These are phyloP conservation scores for Numenius arquata DNA, from an alignment of 2,113 vertebrate genomes.

Conservation along the genomic window DNA sequence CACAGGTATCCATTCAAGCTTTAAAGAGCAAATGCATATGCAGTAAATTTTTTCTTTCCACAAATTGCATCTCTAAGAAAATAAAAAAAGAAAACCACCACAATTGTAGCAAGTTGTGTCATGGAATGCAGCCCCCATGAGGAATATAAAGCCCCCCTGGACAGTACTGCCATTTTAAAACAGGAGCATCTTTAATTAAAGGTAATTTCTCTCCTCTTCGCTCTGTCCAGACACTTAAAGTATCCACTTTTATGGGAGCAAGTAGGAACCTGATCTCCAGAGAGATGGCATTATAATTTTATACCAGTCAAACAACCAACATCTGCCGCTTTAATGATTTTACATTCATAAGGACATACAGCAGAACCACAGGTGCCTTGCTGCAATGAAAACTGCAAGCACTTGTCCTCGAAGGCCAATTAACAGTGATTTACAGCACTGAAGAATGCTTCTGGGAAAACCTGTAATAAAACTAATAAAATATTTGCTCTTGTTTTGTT, in stretches of 20 bases:
- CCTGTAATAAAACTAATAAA: slow-evolving; percentile 8
- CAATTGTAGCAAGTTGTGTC: background rate
- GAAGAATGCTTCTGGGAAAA: background rate
- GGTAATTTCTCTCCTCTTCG: background rate
- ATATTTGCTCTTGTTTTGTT: background rate
- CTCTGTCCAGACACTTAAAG: background rate
- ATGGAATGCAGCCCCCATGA: background rate
- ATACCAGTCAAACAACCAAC: background rate
- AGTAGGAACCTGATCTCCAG: background rate
- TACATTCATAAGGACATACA: background rate
- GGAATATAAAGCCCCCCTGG: background rate
- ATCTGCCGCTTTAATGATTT: background rate
- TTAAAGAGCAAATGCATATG: background rate
- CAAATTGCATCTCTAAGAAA: background rate
- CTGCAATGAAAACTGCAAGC: background rate
- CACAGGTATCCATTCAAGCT: background rate
- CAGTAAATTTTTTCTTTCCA: background rate
- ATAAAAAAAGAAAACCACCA: background rate
- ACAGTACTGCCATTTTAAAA: background rate
- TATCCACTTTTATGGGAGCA: background rate
- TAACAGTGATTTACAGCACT: slow-evolving; percentile 17
- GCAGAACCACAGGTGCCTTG: background rate
- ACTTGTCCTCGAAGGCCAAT: background rate
- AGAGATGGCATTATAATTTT: background rate
- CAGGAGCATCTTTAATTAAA: background rate